These are phyloP conservation scores for Puma concolor DNA, from an alignment of 2,113 vertebrate genomes.

Conservation along the genomic window DNA sequence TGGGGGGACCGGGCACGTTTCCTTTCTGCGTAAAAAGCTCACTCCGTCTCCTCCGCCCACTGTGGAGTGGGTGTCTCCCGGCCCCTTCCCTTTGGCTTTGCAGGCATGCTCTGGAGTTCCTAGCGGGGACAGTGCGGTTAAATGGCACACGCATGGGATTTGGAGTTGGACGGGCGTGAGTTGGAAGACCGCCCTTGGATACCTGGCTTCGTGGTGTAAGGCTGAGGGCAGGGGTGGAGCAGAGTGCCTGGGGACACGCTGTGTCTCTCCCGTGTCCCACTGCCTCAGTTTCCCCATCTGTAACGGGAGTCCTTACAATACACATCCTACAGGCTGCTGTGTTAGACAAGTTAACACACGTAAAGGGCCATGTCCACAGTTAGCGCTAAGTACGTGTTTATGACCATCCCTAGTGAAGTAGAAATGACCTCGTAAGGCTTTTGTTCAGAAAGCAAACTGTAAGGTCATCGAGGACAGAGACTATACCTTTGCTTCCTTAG, in stretches of 20 bases:
- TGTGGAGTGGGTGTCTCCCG: too few species aligned
- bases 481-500: not conserved
- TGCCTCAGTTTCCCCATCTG: not conserved
- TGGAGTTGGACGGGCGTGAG: not conserved
- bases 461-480: not conserved
- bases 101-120: not conserved
- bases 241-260: not conserved
- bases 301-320: not conserved
- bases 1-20: not conserved
- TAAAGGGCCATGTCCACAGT: not conserved
- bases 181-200: not conserved
- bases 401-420: not conserved
- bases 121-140: not conserved
- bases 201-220: rapidly evolving
- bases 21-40: not conserved
- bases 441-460: not conserved
- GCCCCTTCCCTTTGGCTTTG: not conserved
- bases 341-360: rapidly evolving
- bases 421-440: not conserved
- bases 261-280: not conserved
- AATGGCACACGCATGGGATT: not conserved
- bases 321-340: not conserved
- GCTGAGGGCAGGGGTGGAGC: not conserved
- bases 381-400: not conserved
- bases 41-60: not conserved